Percentiles rank a stretch among this genome's conserved stretches.
Conservation (phyloP, 1,140 invertebrate species). For the Sycophila sp. region DNA sequence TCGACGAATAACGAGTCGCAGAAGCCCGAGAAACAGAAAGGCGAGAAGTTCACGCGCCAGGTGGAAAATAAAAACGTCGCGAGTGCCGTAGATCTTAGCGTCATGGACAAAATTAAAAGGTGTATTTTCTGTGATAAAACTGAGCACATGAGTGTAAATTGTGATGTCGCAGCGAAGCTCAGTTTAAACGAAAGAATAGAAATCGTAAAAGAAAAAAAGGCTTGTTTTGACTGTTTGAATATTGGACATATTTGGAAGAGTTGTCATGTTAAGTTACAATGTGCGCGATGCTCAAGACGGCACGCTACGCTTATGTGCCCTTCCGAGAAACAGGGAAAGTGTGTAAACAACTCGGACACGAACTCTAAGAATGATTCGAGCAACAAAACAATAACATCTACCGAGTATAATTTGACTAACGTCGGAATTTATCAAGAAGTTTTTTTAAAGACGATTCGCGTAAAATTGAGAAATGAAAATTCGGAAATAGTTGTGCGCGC, state of each 20-base stretch:
- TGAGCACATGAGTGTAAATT: slow-evolving; percentile 9
- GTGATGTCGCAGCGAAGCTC: slow-evolving; percentile 26
- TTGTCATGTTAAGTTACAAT: slow-evolving; percentile 12
- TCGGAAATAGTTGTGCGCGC: slow-evolving; percentile 20
- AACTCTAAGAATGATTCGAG: not conserved
- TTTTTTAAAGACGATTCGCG: slow-evolving; percentile 24
- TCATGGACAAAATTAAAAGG: slow-evolving; percentile 13
- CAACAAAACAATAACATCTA: not conserved
- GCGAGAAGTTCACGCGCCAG: not conserved
- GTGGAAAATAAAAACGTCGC: slow-evolving; percentile 9
- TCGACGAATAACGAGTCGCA: slow-evolving; percentile 40
- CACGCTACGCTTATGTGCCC: slow-evolving; percentile 25
- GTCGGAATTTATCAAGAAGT: slow-evolving; percentile 15
- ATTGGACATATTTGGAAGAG: slow-evolving; percentile 6
- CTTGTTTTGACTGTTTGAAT: slow-evolving; percentile 35
- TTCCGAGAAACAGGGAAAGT: not conserved
- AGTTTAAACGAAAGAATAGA: slow-evolving; percentile 14
- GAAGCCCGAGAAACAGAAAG: not conserved
- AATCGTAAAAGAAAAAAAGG: slow-evolving; percentile 8
- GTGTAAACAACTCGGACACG: not conserved
- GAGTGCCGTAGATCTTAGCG: slow-evolving; percentile 4
- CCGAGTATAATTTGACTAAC: slow-evolving; percentile 4
- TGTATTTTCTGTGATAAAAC: slow-evolving; percentile 32
- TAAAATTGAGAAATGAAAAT: not conserved
- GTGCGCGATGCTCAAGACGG: slow-evolving; percentile 1